phyloP scores from a whole-genome alignment of 2,113 vertebrate genomes.

The Esox niger region DNA sequence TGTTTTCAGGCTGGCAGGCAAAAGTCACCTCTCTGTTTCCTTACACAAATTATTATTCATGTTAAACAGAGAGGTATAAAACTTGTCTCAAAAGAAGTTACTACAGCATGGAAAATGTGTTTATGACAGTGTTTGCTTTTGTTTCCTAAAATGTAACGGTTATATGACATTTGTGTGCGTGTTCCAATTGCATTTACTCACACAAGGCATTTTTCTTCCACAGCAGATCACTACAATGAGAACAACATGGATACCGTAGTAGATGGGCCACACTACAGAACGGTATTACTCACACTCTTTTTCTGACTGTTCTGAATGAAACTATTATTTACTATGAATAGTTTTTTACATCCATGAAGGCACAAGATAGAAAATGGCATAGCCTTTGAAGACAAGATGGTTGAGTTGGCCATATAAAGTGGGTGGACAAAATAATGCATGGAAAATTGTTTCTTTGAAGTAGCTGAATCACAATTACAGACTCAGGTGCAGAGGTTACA shows the following conservation, averaged over 20 bases:
- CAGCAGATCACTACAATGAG: conserved; percentile 54
- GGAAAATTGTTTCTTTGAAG: no score
- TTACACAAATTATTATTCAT: no score
- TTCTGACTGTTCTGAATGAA: background rate
- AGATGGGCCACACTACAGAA: conserved; percentile 65
- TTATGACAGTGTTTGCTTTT: no score
- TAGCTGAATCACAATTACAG: background rate
- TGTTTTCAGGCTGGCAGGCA: background rate
- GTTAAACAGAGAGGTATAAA: background rate
- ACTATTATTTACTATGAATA: background rate
- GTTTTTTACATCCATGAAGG: background rate
- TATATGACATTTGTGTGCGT: background rate
- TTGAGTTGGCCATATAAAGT: no score
- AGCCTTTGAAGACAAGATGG: no score
- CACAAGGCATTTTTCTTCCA: no score
- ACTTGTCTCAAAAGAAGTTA: background rate
- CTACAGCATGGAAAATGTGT: no score
- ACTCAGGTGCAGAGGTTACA: no score
- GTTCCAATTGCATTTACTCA: no score
- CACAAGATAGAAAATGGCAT: no score
- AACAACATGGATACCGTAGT: conserved; percentile 43
- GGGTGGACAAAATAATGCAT: no score
- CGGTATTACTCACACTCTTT: conserved; percentile 56
- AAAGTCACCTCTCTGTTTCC: background rate
- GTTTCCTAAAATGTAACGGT: no score